Percentiles rank a stretch among this genome's conserved stretches.
Conservation (phyloP, 2,888 invertebrate genomes). For the Netelia inedita region DNA sequence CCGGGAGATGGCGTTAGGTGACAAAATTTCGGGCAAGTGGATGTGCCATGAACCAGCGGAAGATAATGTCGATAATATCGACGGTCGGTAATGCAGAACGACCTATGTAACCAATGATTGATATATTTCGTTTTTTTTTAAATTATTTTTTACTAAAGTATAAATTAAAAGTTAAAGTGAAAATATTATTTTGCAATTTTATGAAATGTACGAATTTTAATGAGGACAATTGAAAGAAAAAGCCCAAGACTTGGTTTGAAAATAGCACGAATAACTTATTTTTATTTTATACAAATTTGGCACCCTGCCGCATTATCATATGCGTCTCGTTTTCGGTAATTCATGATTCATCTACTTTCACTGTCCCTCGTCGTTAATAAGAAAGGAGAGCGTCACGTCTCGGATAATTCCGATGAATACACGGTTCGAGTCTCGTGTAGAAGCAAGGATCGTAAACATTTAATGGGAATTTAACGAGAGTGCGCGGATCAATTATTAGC, state of each 20-base stretch:
- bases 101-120: too few relatives aligned
- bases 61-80: neutral
- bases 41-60: neutral
- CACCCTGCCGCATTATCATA: neutral
- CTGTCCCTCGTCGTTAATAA: constrained; percentile 1
- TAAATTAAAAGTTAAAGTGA: neutral
- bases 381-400: neutral
- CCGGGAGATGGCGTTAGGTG: constrained; percentile 1
- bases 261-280: neutral
- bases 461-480: constrained; percentile 40
- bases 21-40: neutral
- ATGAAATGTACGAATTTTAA: neutral
- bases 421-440: neutral
- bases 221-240: too few relatives aligned
- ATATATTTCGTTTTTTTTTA: neutral
- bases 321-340: constrained; percentile 11
- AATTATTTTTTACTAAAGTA: neutral
- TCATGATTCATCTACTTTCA: constrained; percentile 44
- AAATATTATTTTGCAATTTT: neutral
- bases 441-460: constrained; percentile 25
- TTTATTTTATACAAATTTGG: neutral
- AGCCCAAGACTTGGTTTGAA: too few relatives aligned
- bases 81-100: neutral
- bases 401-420: neutral
- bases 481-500: constrained; percentile 16